These are phyloP conservation scores for Polietes domitor DNA, from an alignment of 2,888 invertebrate species.

Conservation along the genomic window DNA sequence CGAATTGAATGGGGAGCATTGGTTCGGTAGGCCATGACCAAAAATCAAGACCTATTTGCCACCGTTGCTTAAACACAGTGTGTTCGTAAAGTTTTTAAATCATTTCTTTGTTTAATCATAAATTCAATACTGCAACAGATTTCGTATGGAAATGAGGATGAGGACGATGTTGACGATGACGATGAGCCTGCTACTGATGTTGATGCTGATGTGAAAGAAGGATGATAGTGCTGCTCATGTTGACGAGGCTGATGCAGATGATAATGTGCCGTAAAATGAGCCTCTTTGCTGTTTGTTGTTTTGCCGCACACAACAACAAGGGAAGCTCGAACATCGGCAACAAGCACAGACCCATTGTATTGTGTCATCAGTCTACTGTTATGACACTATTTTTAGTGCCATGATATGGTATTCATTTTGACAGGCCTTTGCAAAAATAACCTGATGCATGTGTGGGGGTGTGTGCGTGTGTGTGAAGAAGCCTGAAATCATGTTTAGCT, in stretches of 20 bases:
- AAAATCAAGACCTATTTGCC: slow-evolving; percentile 53
- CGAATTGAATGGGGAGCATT: slow-evolving; percentile 60
- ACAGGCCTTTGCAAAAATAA: slow-evolving; percentile 72
- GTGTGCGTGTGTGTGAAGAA: neutral
- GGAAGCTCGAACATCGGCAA: neutral
- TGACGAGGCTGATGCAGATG: slow-evolving; percentile 26
- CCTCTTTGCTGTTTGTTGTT: slow-evolving; percentile 53
- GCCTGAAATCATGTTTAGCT: slow-evolving; percentile 26
- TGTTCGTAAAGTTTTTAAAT: slow-evolving; percentile 44
- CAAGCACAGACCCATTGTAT: slow-evolving; percentile 51
- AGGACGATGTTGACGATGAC: slow-evolving; percentile 29
- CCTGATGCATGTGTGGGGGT: neutral
- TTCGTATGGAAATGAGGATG: slow-evolving; percentile 46
- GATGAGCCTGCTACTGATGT: slow-evolving; percentile 38
- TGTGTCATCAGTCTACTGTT: slow-evolving; percentile 65
- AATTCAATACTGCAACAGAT: slow-evolving; percentile 54
- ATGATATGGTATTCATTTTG: slow-evolving; percentile 78
- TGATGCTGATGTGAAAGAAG: neutral
- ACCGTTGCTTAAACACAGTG: slow-evolving; percentile 53
- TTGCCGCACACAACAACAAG: slow-evolving; percentile 40
- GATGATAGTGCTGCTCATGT: slow-evolving; percentile 42
- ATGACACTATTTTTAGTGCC: slow-evolving; percentile 67
- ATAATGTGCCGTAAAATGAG: slow-evolving; percentile 42
- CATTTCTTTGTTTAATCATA: slow-evolving; percentile 44
- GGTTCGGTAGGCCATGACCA: neutral